These are phyloP conservation scores for Drosophila rufa DNA, from an alignment of 1,140 invertebrate species.

Conservation along the genomic window DNA sequence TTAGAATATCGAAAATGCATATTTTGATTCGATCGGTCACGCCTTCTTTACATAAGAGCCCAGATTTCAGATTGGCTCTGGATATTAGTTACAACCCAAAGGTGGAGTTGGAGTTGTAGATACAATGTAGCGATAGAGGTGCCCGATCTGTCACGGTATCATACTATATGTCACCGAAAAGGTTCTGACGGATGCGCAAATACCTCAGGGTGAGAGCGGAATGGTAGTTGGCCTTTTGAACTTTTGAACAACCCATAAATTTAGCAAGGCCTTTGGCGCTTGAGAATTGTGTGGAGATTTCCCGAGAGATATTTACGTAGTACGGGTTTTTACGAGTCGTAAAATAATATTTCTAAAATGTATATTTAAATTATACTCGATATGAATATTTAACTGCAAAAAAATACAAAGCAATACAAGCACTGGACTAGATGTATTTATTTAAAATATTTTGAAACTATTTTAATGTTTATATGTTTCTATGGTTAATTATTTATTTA, in stretches of 20 bases:
- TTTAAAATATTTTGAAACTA: background rate
- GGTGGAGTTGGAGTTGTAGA: conserved; percentile 35
- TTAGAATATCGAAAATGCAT: background rate
- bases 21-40: conserved; percentile 36
- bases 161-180: conserved; percentile 2
- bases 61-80: conserved; percentile 32
- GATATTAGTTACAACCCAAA: conserved; percentile 49
- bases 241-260: conserved; percentile 2
- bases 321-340: conserved; percentile 3
- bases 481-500: too few species aligned
- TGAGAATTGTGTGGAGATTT: background rate
- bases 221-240: conserved; percentile 18
- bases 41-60: conserved; percentile 6
- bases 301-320: conserved; percentile 1
- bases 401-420: background rate
- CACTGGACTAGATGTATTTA: background rate
- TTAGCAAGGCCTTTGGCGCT: conserved; percentile 1
- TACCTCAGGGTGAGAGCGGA: background rate
- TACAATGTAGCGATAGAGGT: conserved; percentile 30
- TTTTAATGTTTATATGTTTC: too few species aligned
- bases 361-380: background rate
- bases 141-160: conserved; percentile 3
- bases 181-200: conserved; percentile 14
- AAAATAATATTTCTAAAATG: background rate
- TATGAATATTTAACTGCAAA: too few species aligned